Evolutionary conservation across 2,888 invertebrate genomes (phyloP).

Genomic region (Agrochola macilenta): DNA sequence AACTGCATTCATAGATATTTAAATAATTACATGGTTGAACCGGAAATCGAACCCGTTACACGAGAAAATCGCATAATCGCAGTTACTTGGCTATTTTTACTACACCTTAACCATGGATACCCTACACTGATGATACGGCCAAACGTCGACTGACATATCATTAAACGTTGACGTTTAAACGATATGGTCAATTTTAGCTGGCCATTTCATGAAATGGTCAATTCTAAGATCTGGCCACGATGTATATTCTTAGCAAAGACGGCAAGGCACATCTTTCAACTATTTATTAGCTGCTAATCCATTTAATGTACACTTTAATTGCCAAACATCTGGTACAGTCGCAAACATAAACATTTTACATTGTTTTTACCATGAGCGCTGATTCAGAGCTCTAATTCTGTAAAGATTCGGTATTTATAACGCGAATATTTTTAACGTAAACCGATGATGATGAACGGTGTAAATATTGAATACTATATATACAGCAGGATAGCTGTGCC

Average conservation of each 20-base stretch:
- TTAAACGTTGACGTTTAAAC: no score
- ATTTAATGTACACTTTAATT: constrained; percentile 38
- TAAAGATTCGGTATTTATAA: constrained; percentile 52
- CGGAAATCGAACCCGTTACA: no score
- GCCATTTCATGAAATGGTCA: no score
- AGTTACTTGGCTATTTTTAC: no score
- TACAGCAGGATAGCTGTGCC: neutral
- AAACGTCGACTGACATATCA: no score
- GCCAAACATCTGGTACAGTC: constrained; percentile 52
- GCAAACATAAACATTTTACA: constrained; percentile 40
- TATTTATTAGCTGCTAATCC: constrained; percentile 47
- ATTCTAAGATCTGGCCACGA: no score
- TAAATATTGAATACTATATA: constrained; percentile 41
- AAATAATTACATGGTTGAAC: no score
- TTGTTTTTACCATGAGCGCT: constrained; percentile 51
- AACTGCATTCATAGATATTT: no score
- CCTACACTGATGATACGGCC: no score
- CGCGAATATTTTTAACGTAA: constrained; percentile 61
- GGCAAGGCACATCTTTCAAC: constrained; percentile 22
- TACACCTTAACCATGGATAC: no score
- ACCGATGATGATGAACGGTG: constrained; percentile 47
- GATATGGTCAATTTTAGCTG: no score
- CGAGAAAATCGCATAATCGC: no score
- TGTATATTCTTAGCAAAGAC: neutral
- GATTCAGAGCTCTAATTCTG: constrained; percentile 64